Conservation (phyloP, 2,888 invertebrate species). For the Dromius quadrimaculatus region DNA sequence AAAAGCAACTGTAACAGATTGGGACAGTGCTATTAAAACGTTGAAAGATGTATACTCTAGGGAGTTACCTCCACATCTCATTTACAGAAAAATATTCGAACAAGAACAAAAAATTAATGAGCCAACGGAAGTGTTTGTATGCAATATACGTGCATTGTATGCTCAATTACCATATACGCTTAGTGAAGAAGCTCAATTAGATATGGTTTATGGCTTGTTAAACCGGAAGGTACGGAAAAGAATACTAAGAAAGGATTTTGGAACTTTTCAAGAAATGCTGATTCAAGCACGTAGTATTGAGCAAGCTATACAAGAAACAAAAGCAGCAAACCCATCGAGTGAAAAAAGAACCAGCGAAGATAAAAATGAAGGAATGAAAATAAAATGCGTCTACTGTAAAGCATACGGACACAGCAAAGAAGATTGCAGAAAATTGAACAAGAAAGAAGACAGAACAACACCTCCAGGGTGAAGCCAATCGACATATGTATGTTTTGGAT, state of each 20-base stretch:
- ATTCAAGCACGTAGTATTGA: neutral
- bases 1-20: conserved; percentile 2
- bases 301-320: too few species aligned
- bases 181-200: neutral
- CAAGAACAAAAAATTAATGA: neutral
- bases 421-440: too few species aligned
- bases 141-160: neutral
- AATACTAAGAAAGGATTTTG: neutral
- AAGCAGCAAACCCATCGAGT: too few species aligned
- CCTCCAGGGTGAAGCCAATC: too few species aligned
- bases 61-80: neutral
- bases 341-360: too few species aligned
- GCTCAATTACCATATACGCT: conserved; percentile 1
- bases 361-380: too few species aligned
- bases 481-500: too few species aligned
- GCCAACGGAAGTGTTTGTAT: neutral
- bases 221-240: neutral
- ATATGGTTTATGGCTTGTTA: conserved; percentile 2
- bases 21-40: conserved; percentile 17
- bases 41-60: neutral
- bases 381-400: too few species aligned
- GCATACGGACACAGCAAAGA: too few species aligned
- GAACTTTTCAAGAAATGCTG: neutral
- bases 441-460: too few species aligned
- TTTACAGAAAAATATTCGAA: neutral